Conservation (phyloP, 1,140 invertebrate species). For the Campoletis sonorensis region DNA sequence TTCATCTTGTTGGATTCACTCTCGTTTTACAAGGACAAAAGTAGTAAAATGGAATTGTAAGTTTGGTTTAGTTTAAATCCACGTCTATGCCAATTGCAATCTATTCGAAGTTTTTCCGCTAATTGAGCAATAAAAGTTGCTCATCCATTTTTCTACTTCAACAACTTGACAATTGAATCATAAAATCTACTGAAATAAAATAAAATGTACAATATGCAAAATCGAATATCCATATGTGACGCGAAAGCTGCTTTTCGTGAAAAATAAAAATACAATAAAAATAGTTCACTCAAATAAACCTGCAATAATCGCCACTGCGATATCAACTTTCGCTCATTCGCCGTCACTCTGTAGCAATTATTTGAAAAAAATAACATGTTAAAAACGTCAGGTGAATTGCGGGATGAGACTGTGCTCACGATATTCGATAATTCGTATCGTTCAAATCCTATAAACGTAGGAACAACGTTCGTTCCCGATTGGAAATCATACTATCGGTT, state of each 20-base stretch:
- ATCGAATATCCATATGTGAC: no score
- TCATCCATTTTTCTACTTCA: no score
- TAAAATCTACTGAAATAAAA: no score
- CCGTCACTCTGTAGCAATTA: background rate
- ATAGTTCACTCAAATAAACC: background rate
- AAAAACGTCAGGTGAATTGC: background rate
- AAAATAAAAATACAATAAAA: no score
- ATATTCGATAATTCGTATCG: slow-evolving; percentile 8
- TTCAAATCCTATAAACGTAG: background rate
- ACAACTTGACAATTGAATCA: no score
- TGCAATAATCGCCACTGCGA: background rate
- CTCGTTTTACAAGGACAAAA: background rate
- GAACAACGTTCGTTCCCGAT: slow-evolving; percentile 1
- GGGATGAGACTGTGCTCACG: background rate
- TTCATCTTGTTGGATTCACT: background rate
- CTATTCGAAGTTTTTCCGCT: no score
- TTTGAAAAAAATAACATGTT: background rate
- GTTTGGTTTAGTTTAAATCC: no score
- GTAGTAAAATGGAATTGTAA: no score
- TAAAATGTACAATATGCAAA: no score
- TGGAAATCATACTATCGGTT: slow-evolving; percentile 19
- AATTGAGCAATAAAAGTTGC: no score
- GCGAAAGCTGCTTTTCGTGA: no score
- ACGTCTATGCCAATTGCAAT: no score
- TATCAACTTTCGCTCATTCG: background rate